These are phyloP conservation scores for Astatoreochromis straeleni DNA, from an alignment of 2,113 vertebrate species.

Conservation along the genomic window DNA sequence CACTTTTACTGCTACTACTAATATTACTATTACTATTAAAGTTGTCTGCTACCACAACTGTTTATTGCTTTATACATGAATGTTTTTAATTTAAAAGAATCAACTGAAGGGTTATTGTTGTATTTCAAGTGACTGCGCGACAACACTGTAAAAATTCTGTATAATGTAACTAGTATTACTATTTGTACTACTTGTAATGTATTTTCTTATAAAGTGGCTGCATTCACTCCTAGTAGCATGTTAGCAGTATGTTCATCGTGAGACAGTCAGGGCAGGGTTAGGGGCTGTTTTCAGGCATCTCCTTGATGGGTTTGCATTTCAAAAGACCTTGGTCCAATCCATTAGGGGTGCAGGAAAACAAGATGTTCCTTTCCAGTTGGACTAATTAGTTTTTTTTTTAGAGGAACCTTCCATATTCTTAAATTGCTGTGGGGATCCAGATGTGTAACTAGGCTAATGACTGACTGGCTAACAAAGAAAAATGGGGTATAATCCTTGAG, in stretches of 20 bases:
- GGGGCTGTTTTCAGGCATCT: conserved; percentile 41
- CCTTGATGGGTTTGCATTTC: conserved; percentile 72
- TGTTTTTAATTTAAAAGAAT: neutral
- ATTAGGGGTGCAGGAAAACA: conserved; percentile 70
- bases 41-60: neutral
- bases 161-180: neutral
- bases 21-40: neutral
- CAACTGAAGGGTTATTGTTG: neutral
- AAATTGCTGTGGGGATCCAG: conserved; percentile 71
- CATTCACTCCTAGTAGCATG: neutral
- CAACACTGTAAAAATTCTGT: neutral
- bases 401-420: conserved; percentile 64
- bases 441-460: conserved; percentile 78
- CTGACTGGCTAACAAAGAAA: conserved; percentile 76
- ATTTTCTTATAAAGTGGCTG: neutral
- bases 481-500: conserved; percentile 63
- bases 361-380: conserved; percentile 68
- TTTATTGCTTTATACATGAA: neutral
- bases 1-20: neutral
- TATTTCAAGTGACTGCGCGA: neutral
- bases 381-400: conserved; percentile 66
- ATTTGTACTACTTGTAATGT: neutral
- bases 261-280: neutral
- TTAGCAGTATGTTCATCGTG: neutral
- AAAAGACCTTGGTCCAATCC: conserved; percentile 73